These are phyloP conservation scores for Knipowitschia caucasica DNA, from an alignment of 2,797 vertebrate genomes.

Conservation along the genomic window DNA sequence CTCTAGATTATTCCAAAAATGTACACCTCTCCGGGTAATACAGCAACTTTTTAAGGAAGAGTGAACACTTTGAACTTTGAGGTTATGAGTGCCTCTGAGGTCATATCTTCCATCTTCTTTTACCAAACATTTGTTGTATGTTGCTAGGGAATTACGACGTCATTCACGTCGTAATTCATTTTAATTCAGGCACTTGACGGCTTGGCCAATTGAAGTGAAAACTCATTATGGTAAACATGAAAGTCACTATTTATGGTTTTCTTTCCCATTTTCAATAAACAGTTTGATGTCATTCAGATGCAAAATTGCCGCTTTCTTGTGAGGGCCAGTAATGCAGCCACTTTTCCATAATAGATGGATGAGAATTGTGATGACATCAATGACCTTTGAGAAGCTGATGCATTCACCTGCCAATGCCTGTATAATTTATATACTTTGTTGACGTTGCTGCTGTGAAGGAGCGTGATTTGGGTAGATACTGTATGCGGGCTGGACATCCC, in stretches of 20 bases:
- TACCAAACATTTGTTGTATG: too few relatives aligned
- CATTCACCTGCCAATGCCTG: slow-evolving; percentile 14
- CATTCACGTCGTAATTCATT: too few relatives aligned
- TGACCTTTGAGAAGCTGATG: neutral
- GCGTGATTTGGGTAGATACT: slow-evolving; percentile 28
- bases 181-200: neutral
- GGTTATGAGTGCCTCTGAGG: too few relatives aligned
- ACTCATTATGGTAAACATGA: slow-evolving; percentile 10
- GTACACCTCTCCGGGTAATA: too few relatives aligned
- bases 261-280: slow-evolving; percentile 22
- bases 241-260: slow-evolving; percentile 24
- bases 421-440: slow-evolving; percentile 2
- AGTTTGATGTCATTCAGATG: slow-evolving; percentile 3
- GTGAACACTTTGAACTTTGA: too few relatives aligned
- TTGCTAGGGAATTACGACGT: too few relatives aligned
- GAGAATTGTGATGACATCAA: slow-evolving; percentile 5
- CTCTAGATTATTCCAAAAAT: too few relatives aligned
- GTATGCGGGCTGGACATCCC: slow-evolving; percentile 37
- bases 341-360: slow-evolving; percentile 7
- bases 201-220: neutral
- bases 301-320: neutral
- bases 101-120: too few relatives aligned
- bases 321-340: neutral
- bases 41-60: too few relatives aligned
- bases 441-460: slow-evolving; percentile 4